Evolutionary conservation across 1,140 invertebrate genomes (phyloP).

Genomic region (Pogonus chalceus): DNA sequence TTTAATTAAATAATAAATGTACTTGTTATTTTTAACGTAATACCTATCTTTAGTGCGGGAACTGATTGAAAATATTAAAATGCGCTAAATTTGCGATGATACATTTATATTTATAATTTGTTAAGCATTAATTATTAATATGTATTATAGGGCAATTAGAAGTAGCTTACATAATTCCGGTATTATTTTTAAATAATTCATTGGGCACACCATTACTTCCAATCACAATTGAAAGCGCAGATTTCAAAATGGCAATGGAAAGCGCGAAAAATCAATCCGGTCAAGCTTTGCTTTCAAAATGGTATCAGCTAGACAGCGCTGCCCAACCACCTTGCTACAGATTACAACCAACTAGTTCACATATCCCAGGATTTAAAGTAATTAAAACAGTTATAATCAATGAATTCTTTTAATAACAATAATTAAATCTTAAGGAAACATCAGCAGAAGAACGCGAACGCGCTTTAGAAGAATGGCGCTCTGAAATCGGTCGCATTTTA

Average conservation of each 20-base stretch:
- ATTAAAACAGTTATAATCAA: not conserved
- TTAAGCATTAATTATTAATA: too few relatives aligned
- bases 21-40: too few relatives aligned
- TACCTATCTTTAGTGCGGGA: too few relatives aligned
- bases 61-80: too few relatives aligned
- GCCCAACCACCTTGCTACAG: constrained; percentile 67
- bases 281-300: constrained; percentile 46
- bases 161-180: constrained; percentile 58
- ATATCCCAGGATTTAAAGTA: constrained; percentile 42
- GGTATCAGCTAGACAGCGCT: constrained; percentile 43
- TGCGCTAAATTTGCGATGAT: too few relatives aligned
- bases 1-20: too few relatives aligned
- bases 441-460: constrained; percentile 35
- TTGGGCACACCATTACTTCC: constrained; percentile 64
- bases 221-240: constrained; percentile 61
- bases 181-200: constrained; percentile 63
- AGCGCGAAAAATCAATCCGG: constrained; percentile 44
- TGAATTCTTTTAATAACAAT: not conserved
- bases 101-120: too few relatives aligned
- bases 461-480: constrained; percentile 45
- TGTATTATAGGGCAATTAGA: constrained; percentile 60
- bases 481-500: constrained; percentile 52
- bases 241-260: constrained; percentile 61
- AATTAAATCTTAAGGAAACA: constrained; percentile 20
- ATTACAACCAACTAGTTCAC: constrained; percentile 47